Evolutionary conservation across 2,113 vertebrate species (phyloP), one percentile per base, ranked within the genome.

Genomic region (Crotophaga sulcirostris): DNA sequence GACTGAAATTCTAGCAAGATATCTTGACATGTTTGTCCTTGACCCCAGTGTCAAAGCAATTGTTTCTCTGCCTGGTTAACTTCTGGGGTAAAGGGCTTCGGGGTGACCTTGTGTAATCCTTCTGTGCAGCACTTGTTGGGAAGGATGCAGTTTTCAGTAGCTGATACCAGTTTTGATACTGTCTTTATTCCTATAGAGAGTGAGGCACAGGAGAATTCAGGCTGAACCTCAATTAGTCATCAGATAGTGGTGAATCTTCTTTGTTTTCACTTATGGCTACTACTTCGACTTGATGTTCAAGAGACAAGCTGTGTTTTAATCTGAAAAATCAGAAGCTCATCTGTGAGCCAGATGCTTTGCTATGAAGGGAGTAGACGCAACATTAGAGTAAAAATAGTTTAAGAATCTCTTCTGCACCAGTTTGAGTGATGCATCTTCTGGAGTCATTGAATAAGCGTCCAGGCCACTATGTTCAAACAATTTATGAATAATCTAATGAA

Each of bases 311-410:
- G 51, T 40, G 44, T 68, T 85, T 75, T 83, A 31, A 72, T 75
- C 34, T 84, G 69, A 74, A 52, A 64, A 59, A 31, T 25, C 34
- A 28, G 2, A 16, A 70, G 8, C 29, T 40, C 88, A 84, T 84
- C 81, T 93, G 81, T 44, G 81, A 89, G 54, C 38, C 90, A 89
- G 77, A 78, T 94, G 93, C 56, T 89, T 31, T 75, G 56, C 69
- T 52, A 0, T 67, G 77, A 66, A 80, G 34, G 60, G 64, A 79
- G 44, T 3, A 59, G 33, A 42, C 1, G 10, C 11, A 47, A 13
- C 6, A 11, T 14, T 9, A 21, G 29, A 81, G 9, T 72, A 55
- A 77, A 81, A 75, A 42, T 9, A 29, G 7, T 52, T 31, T 9
- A n/a, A 78, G 17, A 38, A 11, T 64, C 33, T 52, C 24, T 68